phyloP scores from a whole-genome alignment of 2,797 vertebrate genomes.

The Periparus ater region DNA sequence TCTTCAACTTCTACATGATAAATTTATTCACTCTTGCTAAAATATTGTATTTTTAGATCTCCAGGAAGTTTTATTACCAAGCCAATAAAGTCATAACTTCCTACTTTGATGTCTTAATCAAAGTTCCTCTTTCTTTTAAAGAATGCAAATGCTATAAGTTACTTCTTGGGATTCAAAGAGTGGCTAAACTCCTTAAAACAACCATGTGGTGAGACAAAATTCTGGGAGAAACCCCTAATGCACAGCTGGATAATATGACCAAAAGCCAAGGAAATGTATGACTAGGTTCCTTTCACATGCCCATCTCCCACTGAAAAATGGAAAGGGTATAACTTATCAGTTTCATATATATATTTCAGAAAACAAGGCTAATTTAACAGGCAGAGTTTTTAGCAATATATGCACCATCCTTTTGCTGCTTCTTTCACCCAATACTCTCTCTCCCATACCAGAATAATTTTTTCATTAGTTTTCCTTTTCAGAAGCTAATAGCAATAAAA shows the following conservation, averaged over 20 bases:
- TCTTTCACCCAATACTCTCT: not conserved
- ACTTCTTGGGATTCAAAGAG: slow-evolving; percentile 6
- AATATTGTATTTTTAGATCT: not conserved
- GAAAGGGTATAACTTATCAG: not conserved
- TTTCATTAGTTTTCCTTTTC: not conserved
- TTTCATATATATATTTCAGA: not conserved
- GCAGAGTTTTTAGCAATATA: not conserved
- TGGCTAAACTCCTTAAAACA: slow-evolving; percentile 14
- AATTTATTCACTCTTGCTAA: not conserved
- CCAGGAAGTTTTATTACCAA: not conserved
- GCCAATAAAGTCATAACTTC: not conserved
- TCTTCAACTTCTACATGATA: not conserved
- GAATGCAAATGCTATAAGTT: not conserved
- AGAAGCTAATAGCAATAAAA: not conserved
- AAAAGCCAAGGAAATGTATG: not conserved
- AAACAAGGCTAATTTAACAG: not conserved
- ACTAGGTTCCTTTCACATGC: not conserved
- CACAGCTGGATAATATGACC: not conserved
- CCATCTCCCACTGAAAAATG: not conserved
- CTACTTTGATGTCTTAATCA: not conserved
- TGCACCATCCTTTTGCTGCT: not conserved
- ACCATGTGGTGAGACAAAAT: not conserved
- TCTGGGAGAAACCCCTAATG: rapidly evolving
- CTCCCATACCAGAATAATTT: not conserved
- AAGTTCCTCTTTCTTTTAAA: not conserved